phyloP scores from a whole-genome alignment of 2,113 vertebrate species.

The Hemichromis elongatus region DNA sequence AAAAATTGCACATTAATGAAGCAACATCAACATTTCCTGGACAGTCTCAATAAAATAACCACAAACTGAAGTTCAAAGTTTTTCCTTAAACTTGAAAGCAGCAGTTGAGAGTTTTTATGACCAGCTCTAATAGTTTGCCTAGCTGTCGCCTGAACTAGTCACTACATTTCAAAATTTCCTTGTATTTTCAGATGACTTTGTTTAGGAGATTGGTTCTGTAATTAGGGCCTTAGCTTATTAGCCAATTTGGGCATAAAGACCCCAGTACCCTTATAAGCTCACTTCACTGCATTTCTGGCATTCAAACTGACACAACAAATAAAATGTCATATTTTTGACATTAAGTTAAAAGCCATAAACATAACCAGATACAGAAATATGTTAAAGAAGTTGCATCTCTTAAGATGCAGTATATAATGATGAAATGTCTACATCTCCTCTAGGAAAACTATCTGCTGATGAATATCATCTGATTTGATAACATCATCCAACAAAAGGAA shows the following conservation, averaged over 20 bases:
- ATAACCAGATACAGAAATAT: neutral
- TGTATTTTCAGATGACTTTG: neutral
- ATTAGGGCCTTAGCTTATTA: neutral
- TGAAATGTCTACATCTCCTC: neutral
- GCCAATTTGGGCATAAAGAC: neutral
- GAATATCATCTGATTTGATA: neutral
- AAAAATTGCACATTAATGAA: neutral
- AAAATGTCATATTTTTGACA: neutral
- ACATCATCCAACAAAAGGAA: neutral
- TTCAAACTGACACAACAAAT: neutral
- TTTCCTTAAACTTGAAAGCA: neutral
- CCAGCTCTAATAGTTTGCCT: neutral
- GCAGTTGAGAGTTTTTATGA: neutral
- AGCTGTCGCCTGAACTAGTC: neutral
- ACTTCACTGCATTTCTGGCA: neutral
- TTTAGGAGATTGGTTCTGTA: neutral
- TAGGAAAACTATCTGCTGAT: neutral
- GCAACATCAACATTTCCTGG: neutral
- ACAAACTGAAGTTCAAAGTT: neutral
- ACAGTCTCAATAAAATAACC: neutral
- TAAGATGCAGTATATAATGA: neutral
- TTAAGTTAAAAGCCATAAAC: neutral
- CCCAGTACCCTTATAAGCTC: neutral
- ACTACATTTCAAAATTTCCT: neutral
- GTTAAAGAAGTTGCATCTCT: neutral